A percentile compares a stretch with the other conserved stretches of the same genome.
Evolutionary conservation across 2,888 invertebrate species (phyloP).

Genomic region (Dendrolimus pini): DNA sequence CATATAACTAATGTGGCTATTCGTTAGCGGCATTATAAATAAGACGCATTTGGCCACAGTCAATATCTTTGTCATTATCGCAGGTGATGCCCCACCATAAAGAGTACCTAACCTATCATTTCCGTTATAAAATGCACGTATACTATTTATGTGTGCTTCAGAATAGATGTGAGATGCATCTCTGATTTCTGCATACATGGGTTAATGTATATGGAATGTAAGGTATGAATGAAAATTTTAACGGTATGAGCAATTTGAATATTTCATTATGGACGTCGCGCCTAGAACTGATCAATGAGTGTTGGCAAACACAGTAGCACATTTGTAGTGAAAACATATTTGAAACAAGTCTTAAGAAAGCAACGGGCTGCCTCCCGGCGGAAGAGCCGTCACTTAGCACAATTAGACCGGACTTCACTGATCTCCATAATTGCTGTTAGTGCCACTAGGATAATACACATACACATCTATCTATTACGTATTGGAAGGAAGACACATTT

Average conservation of each 20-base stretch:
- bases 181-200: too few relatives aligned
- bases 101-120: too few relatives aligned
- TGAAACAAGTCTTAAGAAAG: slow-evolving; percentile 16
- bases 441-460: slow-evolving; percentile 8
- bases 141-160: too few relatives aligned
- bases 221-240: slow-evolving; percentile 5
- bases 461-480: background rate
- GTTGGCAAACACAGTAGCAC: background rate
- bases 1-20: too few relatives aligned
- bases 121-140: too few relatives aligned
- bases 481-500: background rate
- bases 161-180: too few relatives aligned
- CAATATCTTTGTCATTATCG: too few relatives aligned
- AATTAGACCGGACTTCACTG: slow-evolving; percentile 29
- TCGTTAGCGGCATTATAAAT: too few relatives aligned
- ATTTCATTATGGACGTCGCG: slow-evolving; percentile 1
- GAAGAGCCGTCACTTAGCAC: slow-evolving; percentile 41
- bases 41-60: too few relatives aligned
- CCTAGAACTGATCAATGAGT: slow-evolving; percentile 5
- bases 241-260: slow-evolving; percentile 1
- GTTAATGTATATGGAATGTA: too few relatives aligned
- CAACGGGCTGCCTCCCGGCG: slow-evolving; percentile 18
- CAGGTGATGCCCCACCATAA: too few relatives aligned
- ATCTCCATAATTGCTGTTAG: slow-evolving; percentile 19
- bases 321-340: slow-evolving; percentile 3